Evolutionary conservation across 2,888 invertebrate species (phyloP).

Genomic region (Drosophila sordidula): DNA sequence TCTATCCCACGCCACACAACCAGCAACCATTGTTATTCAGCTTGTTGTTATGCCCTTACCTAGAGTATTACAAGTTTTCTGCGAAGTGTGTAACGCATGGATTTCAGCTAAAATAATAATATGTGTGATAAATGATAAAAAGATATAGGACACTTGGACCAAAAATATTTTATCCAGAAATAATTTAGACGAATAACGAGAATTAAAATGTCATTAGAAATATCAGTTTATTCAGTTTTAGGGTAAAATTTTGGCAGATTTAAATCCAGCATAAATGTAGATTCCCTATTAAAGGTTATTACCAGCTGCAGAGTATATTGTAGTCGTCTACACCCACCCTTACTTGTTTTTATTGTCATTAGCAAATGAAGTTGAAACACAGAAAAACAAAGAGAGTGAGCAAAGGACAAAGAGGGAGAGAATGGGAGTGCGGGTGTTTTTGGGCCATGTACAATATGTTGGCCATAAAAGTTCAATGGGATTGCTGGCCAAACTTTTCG

Average conservation of each 20-base stretch:
- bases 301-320: not conserved
- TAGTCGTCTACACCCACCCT: not conserved
- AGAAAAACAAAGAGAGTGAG: not conserved
- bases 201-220: too few species aligned
- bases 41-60: conserved; percentile 20
- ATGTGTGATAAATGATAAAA: too few species aligned
- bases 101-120: too few species aligned
- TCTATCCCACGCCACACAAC: not conserved
- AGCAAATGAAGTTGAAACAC: conserved; percentile 70
- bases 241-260: too few species aligned
- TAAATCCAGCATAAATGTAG: too few species aligned
- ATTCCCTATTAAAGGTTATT: too few species aligned
- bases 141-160: too few species aligned
- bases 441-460: conserved; percentile 44
- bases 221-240: too few species aligned
- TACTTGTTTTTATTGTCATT: conserved; percentile 68
- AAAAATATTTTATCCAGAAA: too few species aligned
- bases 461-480: conserved; percentile 67
- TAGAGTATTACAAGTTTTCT: not conserved
- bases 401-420: not conserved
- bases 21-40: conserved; percentile 21
- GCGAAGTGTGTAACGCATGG: not conserved
- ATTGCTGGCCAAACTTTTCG: conserved; percentile 45
- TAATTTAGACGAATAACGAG: too few species aligned
- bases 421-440: not conserved